Base-by-base conservation (phyloP, 2,797 vertebrate genomes). In the Poeciliopsis presidionis region DNA sequence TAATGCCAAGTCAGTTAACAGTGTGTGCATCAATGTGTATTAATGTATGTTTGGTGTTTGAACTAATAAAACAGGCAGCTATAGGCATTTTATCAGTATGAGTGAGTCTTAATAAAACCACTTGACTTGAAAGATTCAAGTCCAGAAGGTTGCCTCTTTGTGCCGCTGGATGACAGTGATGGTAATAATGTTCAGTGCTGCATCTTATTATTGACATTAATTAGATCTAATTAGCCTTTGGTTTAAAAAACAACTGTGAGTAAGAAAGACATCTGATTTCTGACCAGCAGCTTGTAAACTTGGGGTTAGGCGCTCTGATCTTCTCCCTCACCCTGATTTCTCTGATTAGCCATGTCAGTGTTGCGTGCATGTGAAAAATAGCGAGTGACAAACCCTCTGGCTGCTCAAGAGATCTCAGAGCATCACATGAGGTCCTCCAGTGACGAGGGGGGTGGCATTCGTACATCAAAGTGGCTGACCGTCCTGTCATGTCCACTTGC, bases 331-430 rank as follows among this genome's bases (percentile, higher is more conserved):
- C 33, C 20, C 59, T 63, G 14, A 33, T 63, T 89, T 71, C 73
- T 43, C 77, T 69, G 36, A 43, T 45, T 83, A 75, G 72, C 75
- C 55, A 55, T 61, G 55, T 76, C 73, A 73, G 41, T 67, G n/a
- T 53, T 53, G 69, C 25, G 73, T 53, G 47, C 28, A 70, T 85
- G 75, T 55, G 16, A 71, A 75, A 30, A 59, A 74, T 75, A 74
- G 80, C 43, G 70, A 82, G 80, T 49, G 87, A 91, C 82, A 75
- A 81, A 79, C 61, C 71, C 84, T 81, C 76, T 49, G 83, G 85
- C 72, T 28, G 77, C 73, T 63, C 72, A 65, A 75, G 57, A 51
- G 36, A 83, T 59, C 86, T 72, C 72, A 79, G 57, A 84, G 76
- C 73, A 78, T 78, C 39, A 63, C 73, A 76, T 77, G n/a, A 73